Evolutionary conservation across 2,888 invertebrate genomes (phyloP), one percentile per base, ranked within the genome.

Genomic region (Spodoptera exigua): DNA sequence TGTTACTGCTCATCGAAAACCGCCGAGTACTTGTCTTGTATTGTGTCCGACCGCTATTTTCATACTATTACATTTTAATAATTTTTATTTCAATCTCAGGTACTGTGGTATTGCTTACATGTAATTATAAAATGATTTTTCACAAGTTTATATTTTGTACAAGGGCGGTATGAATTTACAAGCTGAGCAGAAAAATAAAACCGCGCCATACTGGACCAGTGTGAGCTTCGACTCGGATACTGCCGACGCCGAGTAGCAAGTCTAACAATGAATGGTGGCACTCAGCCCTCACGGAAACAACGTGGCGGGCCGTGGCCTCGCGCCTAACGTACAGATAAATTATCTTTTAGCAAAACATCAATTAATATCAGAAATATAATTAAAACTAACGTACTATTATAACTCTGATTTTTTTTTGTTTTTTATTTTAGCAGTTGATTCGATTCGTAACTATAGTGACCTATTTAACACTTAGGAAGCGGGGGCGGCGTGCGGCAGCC

Each of bases 311-410:
- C 87, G 82, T 86, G 79, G 76, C 84, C 79, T 81, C 86, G 87
- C 87, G 90, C 89, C 85, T 89, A 89, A 92, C 92, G 87, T 84
- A 87, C 87, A 85, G 89, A 93, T 91, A 91, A 92, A 91, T 91
- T 84, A 91, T 92, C 90, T 92, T 90, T 90, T 88, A 92, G 92
- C 91, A 91, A 92, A 93, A 93, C 93, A 92, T 93, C 88, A 91
- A 92, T 90, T 90, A 92, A 92, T 92, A 91, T 92, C 92, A 89
- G 92, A 90, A 91, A 92, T 92, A 92, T 92, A 90, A 93, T 92
- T 92, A 92, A 92, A 92, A 89, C 92, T 92, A 92, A 91, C 91
- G 87, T 86, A 93, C 92, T 92, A 91, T 90, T 91, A 92, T 90
- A 93, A 90, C 89, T 92, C 89, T 91, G 80, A 57, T 78, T 81